Evolutionary conservation across 1,140 invertebrate genomes (phyloP), one percentile per base, ranked within the genome.

Genomic region (Ceratina calcarata): DNA sequence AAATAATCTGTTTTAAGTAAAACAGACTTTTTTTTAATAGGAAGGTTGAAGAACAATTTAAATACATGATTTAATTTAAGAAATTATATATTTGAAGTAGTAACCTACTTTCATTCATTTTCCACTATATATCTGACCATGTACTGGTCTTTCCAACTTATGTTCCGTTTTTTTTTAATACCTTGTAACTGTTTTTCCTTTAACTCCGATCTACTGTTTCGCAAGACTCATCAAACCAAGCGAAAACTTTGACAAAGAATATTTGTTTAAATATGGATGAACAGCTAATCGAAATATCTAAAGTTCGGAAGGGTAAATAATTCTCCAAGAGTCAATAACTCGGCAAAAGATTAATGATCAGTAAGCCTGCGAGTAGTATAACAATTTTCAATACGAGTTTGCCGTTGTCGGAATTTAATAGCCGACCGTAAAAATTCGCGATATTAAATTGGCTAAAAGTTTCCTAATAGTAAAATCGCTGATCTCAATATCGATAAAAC

Each of bases 361-460:
- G 10, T 10, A 45, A 45, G 7, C 37, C 37, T 45, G 51, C 67
- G 49, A 61, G 15, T 16, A n/a, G 15, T 2, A 37, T 45, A 72
- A 78, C 16, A 32, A 71, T 64, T 71, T 72, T 71, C 53, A 65
- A 70, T 77, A 77, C 18, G 49, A 20, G 61, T 10, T 13, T 8
- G 12, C 20, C 32, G 32, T 68, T 20, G 6, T 60, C 27, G 57
- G 68, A 71, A 78, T 78, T 78, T 71, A 78, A 78, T 72, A 71
- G 27, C 45, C 13, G 24, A 18, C 7, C n/a, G 10, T 55, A 18
- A 55, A 37, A 65, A 32, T 60, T 22, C 32, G 60, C 16, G 49
- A 64, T 71, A 78, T 72, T 71, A 78, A 71, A 78, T 78, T 78
- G 68, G n/a, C 68, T 37, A 22, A 51, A 32, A 77, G 66, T 64